phyloP scores from a whole-genome alignment of 1,140 invertebrate genomes.

The Spodoptera frugiperda region DNA sequence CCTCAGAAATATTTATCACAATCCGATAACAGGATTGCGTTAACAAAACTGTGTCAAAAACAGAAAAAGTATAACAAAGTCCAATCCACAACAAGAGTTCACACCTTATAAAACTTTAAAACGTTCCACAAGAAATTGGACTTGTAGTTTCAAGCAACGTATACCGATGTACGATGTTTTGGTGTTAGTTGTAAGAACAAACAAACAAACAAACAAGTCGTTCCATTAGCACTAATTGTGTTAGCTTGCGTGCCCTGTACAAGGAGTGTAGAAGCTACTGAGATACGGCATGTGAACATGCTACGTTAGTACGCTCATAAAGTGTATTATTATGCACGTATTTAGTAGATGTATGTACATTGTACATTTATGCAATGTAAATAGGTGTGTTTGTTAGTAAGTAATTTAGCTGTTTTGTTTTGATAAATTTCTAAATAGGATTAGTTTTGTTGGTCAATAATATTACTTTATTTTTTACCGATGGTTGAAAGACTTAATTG shows the following conservation, averaged over 20 bases:
- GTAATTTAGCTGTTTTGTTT: no score
- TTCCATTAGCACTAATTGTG: conserved; percentile 73
- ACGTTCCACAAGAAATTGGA: conserved; percentile 16
- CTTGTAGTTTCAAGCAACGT: conserved; percentile 9
- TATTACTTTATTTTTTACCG: no score
- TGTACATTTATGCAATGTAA: not conserved
- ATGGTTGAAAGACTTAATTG: no score
- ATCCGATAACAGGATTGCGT: no score
- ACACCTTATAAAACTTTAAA: conserved; percentile 35
- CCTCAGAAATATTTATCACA: no score
- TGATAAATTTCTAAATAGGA: no score
- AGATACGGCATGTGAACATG: conserved; percentile 6
- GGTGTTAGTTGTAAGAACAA: conserved; percentile 50
- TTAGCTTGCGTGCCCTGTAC: conserved; percentile 53
- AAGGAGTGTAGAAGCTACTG: not conserved
- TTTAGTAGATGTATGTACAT: not conserved
- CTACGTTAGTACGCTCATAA: not conserved
- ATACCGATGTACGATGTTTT: conserved; percentile 33
- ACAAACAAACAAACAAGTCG: conserved; percentile 68
- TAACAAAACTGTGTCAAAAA: not conserved
- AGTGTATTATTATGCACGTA: not conserved
- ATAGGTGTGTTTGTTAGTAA: no score
- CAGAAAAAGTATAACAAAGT: not conserved
- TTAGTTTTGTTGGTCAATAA: no score
- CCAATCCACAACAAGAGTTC: not conserved